A percentile compares a stretch with the other conserved stretches of the same genome.
Conservation (phyloP, 2,797 vertebrate genomes). For the Coregonus sp. region DNA sequence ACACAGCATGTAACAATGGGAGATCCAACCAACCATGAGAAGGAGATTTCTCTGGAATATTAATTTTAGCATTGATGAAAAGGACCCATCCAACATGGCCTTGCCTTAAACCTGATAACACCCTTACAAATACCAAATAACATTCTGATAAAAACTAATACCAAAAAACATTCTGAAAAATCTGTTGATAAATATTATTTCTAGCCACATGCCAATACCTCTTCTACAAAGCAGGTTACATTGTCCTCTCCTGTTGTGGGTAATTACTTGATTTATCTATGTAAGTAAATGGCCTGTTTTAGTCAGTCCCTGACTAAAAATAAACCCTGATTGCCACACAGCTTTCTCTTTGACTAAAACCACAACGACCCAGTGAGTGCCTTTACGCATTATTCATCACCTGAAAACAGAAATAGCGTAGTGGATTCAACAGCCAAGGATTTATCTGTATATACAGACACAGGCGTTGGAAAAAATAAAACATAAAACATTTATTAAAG, state of each 20-base stretch:
- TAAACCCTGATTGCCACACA: conserved; percentile 2
- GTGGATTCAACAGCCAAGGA: conserved; percentile 32
- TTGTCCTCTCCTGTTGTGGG: not conserved
- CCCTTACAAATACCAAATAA: conserved; percentile 10
- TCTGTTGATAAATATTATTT: not conserved
- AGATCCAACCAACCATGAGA: conserved; percentile 24
- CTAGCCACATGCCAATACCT: not conserved
- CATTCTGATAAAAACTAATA: conserved; percentile 2
- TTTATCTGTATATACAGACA: conserved; percentile 19
- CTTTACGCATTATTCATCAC: conserved; percentile 41
- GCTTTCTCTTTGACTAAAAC: conserved; percentile 4
- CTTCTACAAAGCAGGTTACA: conserved; percentile 7
- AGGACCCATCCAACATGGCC: conserved; percentile 24
- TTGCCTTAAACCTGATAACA: conserved; percentile 37
- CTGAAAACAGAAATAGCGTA: conserved; percentile 28
- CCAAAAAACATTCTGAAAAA: not conserved
- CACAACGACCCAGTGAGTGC: not conserved
- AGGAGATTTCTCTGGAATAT: conserved; percentile 42
- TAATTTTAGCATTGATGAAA: conserved; percentile 35
- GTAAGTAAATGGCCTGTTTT: conserved; percentile 22
- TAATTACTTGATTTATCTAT: conserved; percentile 32
- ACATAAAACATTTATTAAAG: conserved; percentile 34
- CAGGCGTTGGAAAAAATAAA: conserved; percentile 17
- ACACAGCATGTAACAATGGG: conserved; percentile 17
- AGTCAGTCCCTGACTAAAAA: conserved; percentile 11